These are phyloP conservation scores for Craniophora ligustri DNA, from an alignment of 2,888 invertebrate species.

Conservation along the genomic window DNA sequence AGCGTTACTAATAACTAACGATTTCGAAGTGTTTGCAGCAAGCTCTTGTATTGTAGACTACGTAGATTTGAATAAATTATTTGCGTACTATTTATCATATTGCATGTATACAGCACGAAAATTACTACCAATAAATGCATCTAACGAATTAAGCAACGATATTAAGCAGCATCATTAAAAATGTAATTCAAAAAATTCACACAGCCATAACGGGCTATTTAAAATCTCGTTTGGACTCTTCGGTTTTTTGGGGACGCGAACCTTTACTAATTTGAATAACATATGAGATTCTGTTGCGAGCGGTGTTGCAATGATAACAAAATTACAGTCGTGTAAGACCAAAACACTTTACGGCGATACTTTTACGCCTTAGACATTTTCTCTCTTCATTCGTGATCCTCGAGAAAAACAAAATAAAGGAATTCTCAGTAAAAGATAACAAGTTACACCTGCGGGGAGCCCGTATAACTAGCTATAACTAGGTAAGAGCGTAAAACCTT, in stretches of 20 bases:
- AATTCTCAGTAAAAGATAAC: conserved; percentile 80
- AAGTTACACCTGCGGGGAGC: conserved; percentile 83
- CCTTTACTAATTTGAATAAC: conserved; percentile 51
- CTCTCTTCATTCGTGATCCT: conserved; percentile 60
- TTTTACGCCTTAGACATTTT: conserved; percentile 70
- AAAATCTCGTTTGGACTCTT: conserved; percentile 40
- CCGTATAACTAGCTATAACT: conserved; percentile 82
- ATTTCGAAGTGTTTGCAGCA: conserved; percentile 43
- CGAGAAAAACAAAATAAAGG: conserved; percentile 72
- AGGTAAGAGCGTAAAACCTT: conserved; percentile 81
- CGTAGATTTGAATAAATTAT: conserved; percentile 46
- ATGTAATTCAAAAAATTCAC: conserved; percentile 38
- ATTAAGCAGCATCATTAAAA: conserved; percentile 33
- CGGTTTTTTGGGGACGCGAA: conserved; percentile 28
- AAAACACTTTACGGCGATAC: conserved; percentile 61
- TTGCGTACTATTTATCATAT: conserved; percentile 42
- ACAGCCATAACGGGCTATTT: conserved; percentile 39
- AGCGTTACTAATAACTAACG: conserved; percentile 68
- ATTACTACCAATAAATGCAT: conserved; percentile 47
- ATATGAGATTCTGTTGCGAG: conserved; percentile 45
- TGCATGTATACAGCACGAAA: conserved; percentile 49
- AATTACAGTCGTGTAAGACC: conserved; percentile 52
- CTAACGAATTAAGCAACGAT: too few species aligned
- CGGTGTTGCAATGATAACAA: conserved; percentile 51
- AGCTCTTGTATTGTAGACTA: conserved; percentile 40